These are phyloP conservation scores for Aleiodes alternator DNA, from an alignment of 2,888 invertebrate species.

Conservation along the genomic window DNA sequence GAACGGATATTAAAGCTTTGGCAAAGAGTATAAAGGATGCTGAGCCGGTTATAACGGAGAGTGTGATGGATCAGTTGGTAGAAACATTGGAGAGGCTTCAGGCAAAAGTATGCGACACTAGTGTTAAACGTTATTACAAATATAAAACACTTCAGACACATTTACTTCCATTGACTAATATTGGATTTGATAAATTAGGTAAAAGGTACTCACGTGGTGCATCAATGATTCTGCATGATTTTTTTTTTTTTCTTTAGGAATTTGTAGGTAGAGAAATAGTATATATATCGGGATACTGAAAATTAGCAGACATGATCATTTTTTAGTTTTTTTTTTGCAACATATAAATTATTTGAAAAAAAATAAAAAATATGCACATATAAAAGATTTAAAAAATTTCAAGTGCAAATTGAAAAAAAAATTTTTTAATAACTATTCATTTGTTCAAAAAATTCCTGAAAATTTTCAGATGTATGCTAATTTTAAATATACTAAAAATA, in stretches of 20 bases:
- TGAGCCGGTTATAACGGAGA: slow-evolving; percentile 79
- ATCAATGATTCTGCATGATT: slow-evolving; percentile 10
- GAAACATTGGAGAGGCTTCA: slow-evolving; percentile 81
- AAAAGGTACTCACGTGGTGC: slow-evolving; percentile 76
- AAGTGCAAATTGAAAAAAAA: too few species aligned
- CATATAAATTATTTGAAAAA: too few species aligned
- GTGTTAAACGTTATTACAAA: slow-evolving; percentile 81
- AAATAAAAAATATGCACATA: too few species aligned
- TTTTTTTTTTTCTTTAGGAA: slow-evolving; percentile 1
- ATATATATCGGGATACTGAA: background rate
- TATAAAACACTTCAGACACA: slow-evolving; percentile 82
- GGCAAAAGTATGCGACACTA: slow-evolving; percentile 80
- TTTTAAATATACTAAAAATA: too few species aligned
- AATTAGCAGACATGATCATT: too few species aligned
- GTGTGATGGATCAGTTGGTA: slow-evolving; percentile 78
- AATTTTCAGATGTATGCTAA: too few species aligned
- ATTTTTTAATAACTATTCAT: too few species aligned
- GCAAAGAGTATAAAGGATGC: slow-evolving; percentile 76
- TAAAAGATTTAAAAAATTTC: too few species aligned
- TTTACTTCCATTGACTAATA: slow-evolving; percentile 84
- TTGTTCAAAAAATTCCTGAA: too few species aligned
- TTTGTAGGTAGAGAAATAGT: background rate
- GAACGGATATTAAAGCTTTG: slow-evolving; percentile 78
- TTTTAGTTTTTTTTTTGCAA: too few species aligned
- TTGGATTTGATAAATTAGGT: slow-evolving; percentile 83